These are phyloP conservation scores for Corythucha ciliata DNA, from an alignment of 2,888 invertebrate genomes.

Conservation along the genomic window DNA sequence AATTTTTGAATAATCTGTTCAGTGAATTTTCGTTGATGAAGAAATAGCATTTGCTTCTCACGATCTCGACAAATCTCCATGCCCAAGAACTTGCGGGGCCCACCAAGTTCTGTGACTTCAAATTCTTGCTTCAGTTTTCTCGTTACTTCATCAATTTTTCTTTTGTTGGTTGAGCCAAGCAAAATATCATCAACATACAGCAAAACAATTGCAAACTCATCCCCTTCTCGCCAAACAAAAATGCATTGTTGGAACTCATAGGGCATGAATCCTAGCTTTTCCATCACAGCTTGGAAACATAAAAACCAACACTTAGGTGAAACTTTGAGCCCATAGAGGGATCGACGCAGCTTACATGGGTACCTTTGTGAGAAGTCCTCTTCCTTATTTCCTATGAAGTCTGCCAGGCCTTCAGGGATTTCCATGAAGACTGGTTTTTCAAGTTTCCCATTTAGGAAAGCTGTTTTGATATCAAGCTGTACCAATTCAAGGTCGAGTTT, in stretches of 20 bases:
- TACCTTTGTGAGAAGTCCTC: neutral
- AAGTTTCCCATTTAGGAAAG: slow-evolving; percentile 8
- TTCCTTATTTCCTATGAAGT: neutral
- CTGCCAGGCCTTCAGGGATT: slow-evolving; percentile 3
- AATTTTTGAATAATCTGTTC: neutral
- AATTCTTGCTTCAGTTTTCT: neutral
- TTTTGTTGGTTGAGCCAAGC: neutral
- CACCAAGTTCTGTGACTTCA: neutral
- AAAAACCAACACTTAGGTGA: slow-evolving; percentile 15
- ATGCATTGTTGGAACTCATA: slow-evolving; percentile 15
- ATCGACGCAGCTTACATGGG: neutral
- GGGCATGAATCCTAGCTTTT: neutral
- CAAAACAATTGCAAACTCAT: slow-evolving; percentile 2
- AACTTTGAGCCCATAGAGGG: slow-evolving; percentile 11
- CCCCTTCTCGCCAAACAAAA: neutral
- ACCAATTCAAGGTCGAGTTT: neutral
- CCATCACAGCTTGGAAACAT: neutral
- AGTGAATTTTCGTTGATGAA: neutral
- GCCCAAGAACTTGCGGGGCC: slow-evolving; percentile 5
- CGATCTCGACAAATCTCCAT: neutral
- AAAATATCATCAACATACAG: slow-evolving; percentile 11
- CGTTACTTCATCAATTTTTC: neutral
- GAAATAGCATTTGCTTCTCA: neutral
- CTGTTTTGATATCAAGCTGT: slow-evolving; percentile 10
- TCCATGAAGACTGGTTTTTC: slow-evolving; percentile 12